These are phyloP conservation scores for Coelopa frigida DNA, from an alignment of 1,140 invertebrate genomes.

Conservation along the genomic window DNA sequence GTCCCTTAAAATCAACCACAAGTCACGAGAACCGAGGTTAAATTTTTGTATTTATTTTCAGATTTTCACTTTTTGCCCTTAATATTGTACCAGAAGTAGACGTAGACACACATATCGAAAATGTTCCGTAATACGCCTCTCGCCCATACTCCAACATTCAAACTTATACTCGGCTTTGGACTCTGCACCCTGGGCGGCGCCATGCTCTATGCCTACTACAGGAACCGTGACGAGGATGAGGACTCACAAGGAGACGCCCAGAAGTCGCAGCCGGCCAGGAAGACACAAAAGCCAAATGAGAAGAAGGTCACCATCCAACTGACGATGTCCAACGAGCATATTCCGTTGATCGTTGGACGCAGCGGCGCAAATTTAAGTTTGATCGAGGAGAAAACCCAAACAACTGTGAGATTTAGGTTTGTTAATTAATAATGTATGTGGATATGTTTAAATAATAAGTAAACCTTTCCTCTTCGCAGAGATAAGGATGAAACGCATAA, in stretches of 20 bases:
- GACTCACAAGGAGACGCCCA: slow-evolving; percentile 4
- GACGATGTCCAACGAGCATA: slow-evolving; percentile 36
- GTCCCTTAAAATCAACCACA: no score
- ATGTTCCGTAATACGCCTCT: slow-evolving; percentile 38
- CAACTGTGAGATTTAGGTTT: slow-evolving; percentile 58
- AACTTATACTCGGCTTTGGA: slow-evolving; percentile 39
- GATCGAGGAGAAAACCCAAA: slow-evolving; percentile 62
- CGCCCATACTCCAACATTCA: slow-evolving; percentile 31
- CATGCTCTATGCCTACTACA: slow-evolving; percentile 41
- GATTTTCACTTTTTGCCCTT: no score
- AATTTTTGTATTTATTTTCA: no score
- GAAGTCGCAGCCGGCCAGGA: background rate
- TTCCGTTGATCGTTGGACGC: slow-evolving; percentile 52
- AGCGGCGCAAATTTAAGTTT: slow-evolving; percentile 60
- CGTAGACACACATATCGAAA: slow-evolving; percentile 10
- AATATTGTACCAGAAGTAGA: background rate
- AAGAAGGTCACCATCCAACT: slow-evolving; percentile 36
- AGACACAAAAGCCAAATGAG: background rate
- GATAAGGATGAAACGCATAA: slow-evolving; percentile 33
- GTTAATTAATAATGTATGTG: background rate
- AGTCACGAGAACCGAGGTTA: no score
- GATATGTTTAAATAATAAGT: slow-evolving; percentile 4
- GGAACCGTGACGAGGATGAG: slow-evolving; percentile 32
- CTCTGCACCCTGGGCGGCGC: slow-evolving; percentile 39
- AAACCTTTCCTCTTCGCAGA: slow-evolving; percentile 20